Evolutionary conservation across 2,113 vertebrate species (phyloP), one percentile per base, ranked within the genome.

Genomic region (Haemorhous mexicanus): DNA sequence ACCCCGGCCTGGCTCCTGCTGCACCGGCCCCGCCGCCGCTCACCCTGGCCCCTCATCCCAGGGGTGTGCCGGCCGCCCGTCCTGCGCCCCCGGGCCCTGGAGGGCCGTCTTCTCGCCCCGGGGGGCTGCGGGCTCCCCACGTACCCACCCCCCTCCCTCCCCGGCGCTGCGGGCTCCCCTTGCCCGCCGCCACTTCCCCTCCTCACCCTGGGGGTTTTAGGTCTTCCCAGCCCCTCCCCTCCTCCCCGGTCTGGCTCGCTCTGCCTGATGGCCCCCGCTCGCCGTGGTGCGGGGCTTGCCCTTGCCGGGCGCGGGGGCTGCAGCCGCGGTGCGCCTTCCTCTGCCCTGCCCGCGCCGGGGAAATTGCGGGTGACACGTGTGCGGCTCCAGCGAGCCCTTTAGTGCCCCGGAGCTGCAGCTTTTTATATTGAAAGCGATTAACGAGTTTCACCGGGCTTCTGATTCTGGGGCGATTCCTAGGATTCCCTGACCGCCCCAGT

Each of bases 361-460:
- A 63, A 2, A 23, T 6, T 23, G 91, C 17, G 72, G 68, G 62
- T 20, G 89, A 93, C 96, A 95, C 95, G 89, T 93, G 96, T 92
- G 86, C 15, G 43, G 41, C 43, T 37, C 18, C 74, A 3, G 56
- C 11, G 9, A 75, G 53, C 76, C 72, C 55, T 43, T 30, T 0
- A 2, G 35, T 50, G 87, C 70, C 56, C 41, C 22, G 9, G 47
- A 55, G 79, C 75, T 24, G 67, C 78, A 6, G 82, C 70, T 22
- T 52, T 33, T 20, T 16, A 1, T 37, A 9, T 0, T 1, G 14
- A 30, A 59, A 78, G 77, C 11, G 9, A 33, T 39, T 39, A 9
- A 26, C 14, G 5, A 3, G 11, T 33, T 77, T n/a, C 30, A 35
- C 5, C 14, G 6, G 22, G 35, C 18, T 67, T 24, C 67, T 53